A percentile compares a stretch with the other conserved stretches of the same genome.
These are phyloP conservation scores for Myrmecobius fasciatus DNA, from an alignment of 2,113 vertebrate genomes.

Conservation along the genomic window DNA sequence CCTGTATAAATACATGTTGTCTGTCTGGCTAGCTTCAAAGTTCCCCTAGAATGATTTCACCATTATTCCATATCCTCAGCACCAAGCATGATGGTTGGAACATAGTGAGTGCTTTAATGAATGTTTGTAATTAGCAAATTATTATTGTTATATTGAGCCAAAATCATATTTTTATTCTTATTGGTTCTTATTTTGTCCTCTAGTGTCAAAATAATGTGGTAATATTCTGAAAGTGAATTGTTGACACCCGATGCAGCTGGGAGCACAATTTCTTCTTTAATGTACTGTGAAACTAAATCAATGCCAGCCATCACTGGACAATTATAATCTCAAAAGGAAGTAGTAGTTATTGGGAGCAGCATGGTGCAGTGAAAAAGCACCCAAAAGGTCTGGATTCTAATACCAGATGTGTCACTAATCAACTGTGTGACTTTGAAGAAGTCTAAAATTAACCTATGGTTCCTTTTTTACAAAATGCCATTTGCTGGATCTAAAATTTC, in stretches of 20 bases:
- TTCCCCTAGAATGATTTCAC: neutral
- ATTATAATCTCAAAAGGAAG: neutral
- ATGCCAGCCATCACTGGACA: neutral
- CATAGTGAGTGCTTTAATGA: neutral
- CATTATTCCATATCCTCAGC: neutral
- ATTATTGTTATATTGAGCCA: neutral
- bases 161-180: neutral
- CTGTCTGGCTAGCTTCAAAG: neutral
- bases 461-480: neutral
- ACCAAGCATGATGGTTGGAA: neutral
- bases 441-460: neutral
- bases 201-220: neutral
- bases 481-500: neutral
- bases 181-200: neutral
- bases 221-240: neutral
- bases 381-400: neutral
- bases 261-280: neutral
- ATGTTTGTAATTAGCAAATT: neutral
- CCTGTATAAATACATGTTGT: neutral
- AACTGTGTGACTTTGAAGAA: neutral
- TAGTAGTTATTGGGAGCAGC: neutral
- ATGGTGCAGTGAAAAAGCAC: neutral
- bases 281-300: neutral
- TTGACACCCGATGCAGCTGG: neutral
- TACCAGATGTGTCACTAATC: neutral